Evolutionary conservation across 1,140 invertebrate genomes (phyloP), one percentile per base, ranked within the genome.

Genomic region (Aporrectodea caliginosa): DNA sequence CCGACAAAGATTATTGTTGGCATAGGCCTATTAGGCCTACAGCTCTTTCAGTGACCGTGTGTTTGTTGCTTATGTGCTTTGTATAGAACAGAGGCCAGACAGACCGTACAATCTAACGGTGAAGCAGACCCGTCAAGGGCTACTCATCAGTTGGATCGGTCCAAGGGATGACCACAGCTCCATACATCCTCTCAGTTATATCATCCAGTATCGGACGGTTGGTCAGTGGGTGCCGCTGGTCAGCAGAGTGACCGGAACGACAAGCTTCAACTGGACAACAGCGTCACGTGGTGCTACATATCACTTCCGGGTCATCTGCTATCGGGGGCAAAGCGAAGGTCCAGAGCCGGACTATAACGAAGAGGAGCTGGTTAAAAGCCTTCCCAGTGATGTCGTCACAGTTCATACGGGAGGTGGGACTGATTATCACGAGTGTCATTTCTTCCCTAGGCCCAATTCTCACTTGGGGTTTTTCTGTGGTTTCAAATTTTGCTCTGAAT

Each of bases 111-210:
- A 96, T 88, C 89, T 97, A 76, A 94, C 94, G 43, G 93, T 96
- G 35, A 93, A 93, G 27, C 94, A 95, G 88, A 91, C 94, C 78
- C 91, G 91, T 84, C 94, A 95, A 86, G 94, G 94, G 74, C 94
- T 95, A 88, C 90, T 95, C 43, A 94, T 96, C 84, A 92, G 93
- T 82, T 97, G 94, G 94, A 91, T 93, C 86, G 91, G 92, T 78
- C 94, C 94, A 27, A 82, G 92, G 73, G 93, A 95, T 85, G 90
- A 91, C 81, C 90, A 92, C 31, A 84, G 87, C 29, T 85, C 86
- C 33, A 92, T 96, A 80, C 93, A 94, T 86, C 94, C 94, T 89
- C 97, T 96, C 88, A 93, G 93, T 75, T 97, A 96, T 88, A 93
- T 93, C 75, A 95, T 97, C 87, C 94, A 95, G 88, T 96, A 95